Percentiles rank a stretch among this genome's conserved stretches.
phyloP scores from a whole-genome alignment of 1,140 invertebrate species.

The Zelostemma sp. region DNA sequence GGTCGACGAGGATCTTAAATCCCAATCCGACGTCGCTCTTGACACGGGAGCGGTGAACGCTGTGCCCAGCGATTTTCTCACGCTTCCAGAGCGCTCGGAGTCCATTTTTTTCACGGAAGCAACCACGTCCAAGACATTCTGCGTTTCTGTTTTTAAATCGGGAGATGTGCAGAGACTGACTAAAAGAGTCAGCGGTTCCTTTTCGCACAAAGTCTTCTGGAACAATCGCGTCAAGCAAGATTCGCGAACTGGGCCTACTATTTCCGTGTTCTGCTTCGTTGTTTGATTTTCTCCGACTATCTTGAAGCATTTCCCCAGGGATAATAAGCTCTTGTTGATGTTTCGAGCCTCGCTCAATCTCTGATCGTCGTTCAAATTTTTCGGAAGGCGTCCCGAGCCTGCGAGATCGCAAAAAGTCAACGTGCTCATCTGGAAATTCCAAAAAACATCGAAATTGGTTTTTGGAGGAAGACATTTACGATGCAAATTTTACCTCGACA shows the following conservation, averaged over 20 bases:
- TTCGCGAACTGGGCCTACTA: constrained; percentile 72
- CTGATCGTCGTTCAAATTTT: constrained; percentile 79
- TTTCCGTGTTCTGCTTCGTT: constrained; percentile 51
- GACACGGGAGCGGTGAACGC: constrained; percentile 6
- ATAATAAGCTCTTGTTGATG: constrained; percentile 90
- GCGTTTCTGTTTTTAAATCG: constrained; percentile 80
- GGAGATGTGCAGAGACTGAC: constrained; percentile 80
- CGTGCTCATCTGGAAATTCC: constrained; percentile 35
- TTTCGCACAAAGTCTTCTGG: constrained; percentile 70
- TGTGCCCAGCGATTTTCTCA: constrained; percentile 12
- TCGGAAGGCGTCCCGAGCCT: constrained; percentile 84
- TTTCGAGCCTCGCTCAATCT: constrained; percentile 84
- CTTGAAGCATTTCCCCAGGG: constrained; percentile 86
- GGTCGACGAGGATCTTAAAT: constrained; percentile 9
- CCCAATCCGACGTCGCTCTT: constrained; percentile 25
- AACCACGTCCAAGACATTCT: constrained; percentile 79
- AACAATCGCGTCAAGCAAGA: constrained; percentile 80
- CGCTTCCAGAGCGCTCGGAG: constrained; percentile 25
- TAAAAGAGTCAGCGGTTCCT: constrained; percentile 81
- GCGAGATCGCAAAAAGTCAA: constrained; percentile 91
- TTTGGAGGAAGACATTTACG: background rate
- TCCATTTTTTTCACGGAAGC: constrained; percentile 75
- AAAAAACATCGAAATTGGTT: background rate
- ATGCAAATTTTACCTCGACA: constrained; percentile 38
- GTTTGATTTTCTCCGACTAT: constrained; percentile 64